Conservation (phyloP, 2,797 vertebrate species). For the Varecia variegata region DNA sequence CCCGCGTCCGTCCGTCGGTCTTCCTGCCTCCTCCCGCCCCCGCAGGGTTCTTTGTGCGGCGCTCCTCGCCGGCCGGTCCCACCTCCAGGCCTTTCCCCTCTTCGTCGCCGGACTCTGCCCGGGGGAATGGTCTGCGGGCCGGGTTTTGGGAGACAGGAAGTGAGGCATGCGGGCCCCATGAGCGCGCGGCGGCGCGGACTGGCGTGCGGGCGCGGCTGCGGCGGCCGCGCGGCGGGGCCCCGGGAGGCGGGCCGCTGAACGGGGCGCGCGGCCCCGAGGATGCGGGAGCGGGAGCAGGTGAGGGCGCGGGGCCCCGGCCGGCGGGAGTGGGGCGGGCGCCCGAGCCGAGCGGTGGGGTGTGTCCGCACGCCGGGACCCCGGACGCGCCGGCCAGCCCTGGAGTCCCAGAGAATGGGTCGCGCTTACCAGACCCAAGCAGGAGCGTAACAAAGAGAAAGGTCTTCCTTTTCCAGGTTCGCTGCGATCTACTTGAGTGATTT, state of each 20-base stretch:
- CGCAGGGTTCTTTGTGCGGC: not conserved
- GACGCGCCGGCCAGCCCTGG: not conserved
- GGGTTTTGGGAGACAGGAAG: constrained; percentile 87
- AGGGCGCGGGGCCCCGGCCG: constrained; percentile 43
- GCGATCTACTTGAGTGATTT: not conserved
- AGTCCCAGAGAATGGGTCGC: not conserved
- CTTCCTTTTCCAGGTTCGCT: not conserved
- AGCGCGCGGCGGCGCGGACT: constrained; percentile 76
- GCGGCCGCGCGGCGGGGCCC: constrained; percentile 65
- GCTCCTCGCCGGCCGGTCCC: not conserved
- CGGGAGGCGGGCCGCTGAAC: constrained; percentile 60
- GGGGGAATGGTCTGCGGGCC: constrained; percentile 79
- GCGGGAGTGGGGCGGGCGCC: not conserved
- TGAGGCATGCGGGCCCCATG: constrained; percentile 86
- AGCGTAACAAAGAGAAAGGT: constrained; percentile 52
- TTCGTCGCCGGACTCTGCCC: constrained; percentile 67
- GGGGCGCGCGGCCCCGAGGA: constrained; percentile 52
- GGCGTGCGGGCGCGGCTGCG: constrained; percentile 69
- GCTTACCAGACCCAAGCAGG: not conserved
- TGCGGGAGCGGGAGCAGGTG: constrained; percentile 68
- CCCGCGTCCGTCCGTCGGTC: not conserved
- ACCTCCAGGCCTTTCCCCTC: constrained; percentile 26
- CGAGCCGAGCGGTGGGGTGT: not conserved
- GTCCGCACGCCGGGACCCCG: not conserved
- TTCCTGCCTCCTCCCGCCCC: not conserved